These are phyloP conservation scores for Malacosoma neustria DNA, from an alignment of 2,888 invertebrate genomes.

Conservation along the genomic window DNA sequence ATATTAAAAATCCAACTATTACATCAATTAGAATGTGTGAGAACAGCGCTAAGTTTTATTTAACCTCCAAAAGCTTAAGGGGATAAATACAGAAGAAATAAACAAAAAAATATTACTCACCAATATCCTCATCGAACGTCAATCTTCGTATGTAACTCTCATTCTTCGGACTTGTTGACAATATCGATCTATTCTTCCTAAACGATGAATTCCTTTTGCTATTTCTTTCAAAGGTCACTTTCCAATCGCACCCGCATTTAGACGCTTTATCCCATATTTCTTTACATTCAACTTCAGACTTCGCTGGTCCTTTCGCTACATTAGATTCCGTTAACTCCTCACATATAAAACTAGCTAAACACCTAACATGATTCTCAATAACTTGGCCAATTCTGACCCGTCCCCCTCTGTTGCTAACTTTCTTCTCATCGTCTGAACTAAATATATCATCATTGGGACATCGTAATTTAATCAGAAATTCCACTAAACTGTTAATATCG, in stretches of 20 bases:
- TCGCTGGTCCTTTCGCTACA: constrained; percentile 55
- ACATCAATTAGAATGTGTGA: too few relatives aligned
- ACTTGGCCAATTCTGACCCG: constrained; percentile 42
- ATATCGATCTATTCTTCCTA: constrained; percentile 66
- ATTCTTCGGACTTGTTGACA: constrained; percentile 58
- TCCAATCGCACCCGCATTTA: constrained; percentile 79
- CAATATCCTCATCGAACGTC: constrained; percentile 62
- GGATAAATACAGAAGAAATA: too few relatives aligned
- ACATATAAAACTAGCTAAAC: constrained; percentile 57
- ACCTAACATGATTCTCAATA: constrained; percentile 52
- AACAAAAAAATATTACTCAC: too few relatives aligned
- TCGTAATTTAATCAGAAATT: constrained; percentile 48
- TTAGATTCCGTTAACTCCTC: constrained; percentile 50
- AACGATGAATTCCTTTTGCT: constrained; percentile 68
- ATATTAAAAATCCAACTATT: too few relatives aligned
- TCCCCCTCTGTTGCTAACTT: constrained; percentile 38
- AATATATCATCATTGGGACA: constrained; percentile 70
- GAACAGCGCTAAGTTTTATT: too few relatives aligned
- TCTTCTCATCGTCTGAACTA: constrained; percentile 74
- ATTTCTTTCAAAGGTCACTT: constrained; percentile 66
- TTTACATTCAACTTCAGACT: constrained; percentile 73
- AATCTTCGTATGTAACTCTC: constrained; percentile 55
- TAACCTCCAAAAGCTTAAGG: too few relatives aligned
- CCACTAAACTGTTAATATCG: constrained; percentile 48
- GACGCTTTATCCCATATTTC: constrained; percentile 73